Percentiles rank a stretch among this genome's conserved stretches.
These are phyloP conservation scores for Phthorimaea operculella DNA, from an alignment of 1,140 invertebrate species.

Conservation along the genomic window DNA sequence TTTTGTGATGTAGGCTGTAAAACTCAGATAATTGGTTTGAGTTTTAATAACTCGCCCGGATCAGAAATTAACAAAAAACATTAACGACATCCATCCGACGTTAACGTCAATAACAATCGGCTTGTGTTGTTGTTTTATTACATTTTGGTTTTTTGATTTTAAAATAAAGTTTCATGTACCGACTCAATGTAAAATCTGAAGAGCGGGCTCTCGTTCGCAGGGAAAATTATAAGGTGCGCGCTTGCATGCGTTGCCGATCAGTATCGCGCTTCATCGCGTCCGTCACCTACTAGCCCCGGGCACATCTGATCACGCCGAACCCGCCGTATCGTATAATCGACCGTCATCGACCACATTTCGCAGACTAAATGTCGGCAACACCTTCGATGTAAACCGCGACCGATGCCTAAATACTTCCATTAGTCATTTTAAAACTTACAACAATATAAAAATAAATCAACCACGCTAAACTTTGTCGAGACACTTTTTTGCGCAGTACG, in stretches of 20 bases:
- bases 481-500: neutral
- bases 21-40: slow-evolving; percentile 22
- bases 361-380: slow-evolving; percentile 36
- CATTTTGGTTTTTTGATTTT: neutral
- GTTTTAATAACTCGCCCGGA: neutral
- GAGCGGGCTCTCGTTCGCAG: slow-evolving; percentile 22
- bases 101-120: neutral
- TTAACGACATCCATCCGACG: neutral
- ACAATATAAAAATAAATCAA: slow-evolving; percentile 3
- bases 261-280: slow-evolving; percentile 39
- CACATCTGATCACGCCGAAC: slow-evolving; percentile 30
- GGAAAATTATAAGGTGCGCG: slow-evolving; percentile 46
- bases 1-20: slow-evolving; percentile 26
- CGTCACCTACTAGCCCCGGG: slow-evolving; percentile 45
- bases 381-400: slow-evolving; percentile 14
- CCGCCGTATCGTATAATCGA: slow-evolving; percentile 10
- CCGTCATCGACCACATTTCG: slow-evolving; percentile 41
- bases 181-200: neutral
- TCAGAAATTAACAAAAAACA: slow-evolving; percentile 2
- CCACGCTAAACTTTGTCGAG: neutral
- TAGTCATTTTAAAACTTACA: slow-evolving; percentile 4
- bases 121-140: neutral
- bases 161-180: neutral
- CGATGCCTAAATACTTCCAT: neutral
- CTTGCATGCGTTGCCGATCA: slow-evolving; percentile 27